A percentile compares a stretch with the other conserved stretches of the same genome.
These are phyloP conservation scores for Noctua janthe DNA, from an alignment of 2,888 invertebrate genomes.

Conservation along the genomic window DNA sequence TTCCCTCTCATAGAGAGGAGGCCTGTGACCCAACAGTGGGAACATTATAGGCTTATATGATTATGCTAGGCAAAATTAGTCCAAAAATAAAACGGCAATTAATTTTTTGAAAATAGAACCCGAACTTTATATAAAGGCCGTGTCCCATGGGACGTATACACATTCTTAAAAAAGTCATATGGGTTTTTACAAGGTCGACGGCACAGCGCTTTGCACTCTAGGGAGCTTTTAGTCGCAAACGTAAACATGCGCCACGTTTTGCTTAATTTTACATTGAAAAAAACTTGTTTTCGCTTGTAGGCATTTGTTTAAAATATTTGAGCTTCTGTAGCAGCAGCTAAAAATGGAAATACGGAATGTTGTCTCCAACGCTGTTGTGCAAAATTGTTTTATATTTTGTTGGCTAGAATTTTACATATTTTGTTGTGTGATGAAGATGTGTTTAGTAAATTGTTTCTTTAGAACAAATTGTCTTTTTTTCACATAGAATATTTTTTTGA, in stretches of 20 bases:
- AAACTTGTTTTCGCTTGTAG: constrained; percentile 12
- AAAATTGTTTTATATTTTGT: constrained; percentile 15
- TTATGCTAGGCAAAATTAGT: too few species aligned
- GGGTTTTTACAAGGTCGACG: constrained; percentile 45
- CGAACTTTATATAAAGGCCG: constrained; percentile 16
- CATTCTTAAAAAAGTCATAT: constrained; percentile 55
- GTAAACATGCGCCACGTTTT: constrained; percentile 62
- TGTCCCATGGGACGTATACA: constrained; percentile 19
- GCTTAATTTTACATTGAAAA: constrained; percentile 56
- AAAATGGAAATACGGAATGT: constrained; percentile 26
- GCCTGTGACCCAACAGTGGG: too few species aligned
- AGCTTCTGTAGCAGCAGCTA: not conserved
- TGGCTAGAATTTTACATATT: not conserved
- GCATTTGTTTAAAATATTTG: constrained; percentile 22
- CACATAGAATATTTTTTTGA: not conserved
- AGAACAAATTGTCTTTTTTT: not conserved
- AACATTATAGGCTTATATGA: too few species aligned
- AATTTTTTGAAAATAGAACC: constrained; percentile 11
- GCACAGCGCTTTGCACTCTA: constrained; percentile 16
- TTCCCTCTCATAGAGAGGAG: too few species aligned
- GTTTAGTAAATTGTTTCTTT: not conserved
- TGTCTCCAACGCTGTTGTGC: not conserved
- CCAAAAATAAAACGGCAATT: not conserved
- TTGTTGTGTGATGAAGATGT: not conserved
- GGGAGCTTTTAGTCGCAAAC: constrained; percentile 55